Conservation (phyloP, 2,797 vertebrate genomes). For the Cyprinella venusta region DNA sequence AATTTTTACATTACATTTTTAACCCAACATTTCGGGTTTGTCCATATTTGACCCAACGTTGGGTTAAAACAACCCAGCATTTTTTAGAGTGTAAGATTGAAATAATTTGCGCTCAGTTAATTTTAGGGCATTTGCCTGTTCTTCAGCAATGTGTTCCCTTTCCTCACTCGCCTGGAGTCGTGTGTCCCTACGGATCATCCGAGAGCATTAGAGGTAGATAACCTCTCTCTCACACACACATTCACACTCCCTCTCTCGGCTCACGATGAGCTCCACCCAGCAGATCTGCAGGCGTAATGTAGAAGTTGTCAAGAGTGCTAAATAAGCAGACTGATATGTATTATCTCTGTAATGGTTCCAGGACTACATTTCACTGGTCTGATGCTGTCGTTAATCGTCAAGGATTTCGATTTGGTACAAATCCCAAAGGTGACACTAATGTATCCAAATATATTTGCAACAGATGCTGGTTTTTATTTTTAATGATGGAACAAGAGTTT, state of each 20-base stretch:
- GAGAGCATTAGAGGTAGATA: slow-evolving; percentile 54
- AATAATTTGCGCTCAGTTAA: slow-evolving; percentile 15
- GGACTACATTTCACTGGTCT: slow-evolving; percentile 57
- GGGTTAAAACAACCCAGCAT: too few relatives aligned
- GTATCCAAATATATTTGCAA: slow-evolving; percentile 86
- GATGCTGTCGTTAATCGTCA: slow-evolving; percentile 65
- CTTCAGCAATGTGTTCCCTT: slow-evolving; percentile 37
- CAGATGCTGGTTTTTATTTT: slow-evolving; percentile 87
- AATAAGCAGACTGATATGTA: slow-evolving; percentile 58
- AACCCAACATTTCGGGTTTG: too few relatives aligned
- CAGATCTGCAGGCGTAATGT: slow-evolving; percentile 52
- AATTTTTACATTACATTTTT: too few relatives aligned
- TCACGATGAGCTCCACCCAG: slow-evolving; percentile 2
- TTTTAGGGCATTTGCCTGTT: slow-evolving; percentile 6
- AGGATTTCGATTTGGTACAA: slow-evolving; percentile 61
- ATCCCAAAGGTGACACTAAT: slow-evolving; percentile 82
- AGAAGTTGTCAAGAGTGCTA: slow-evolving; percentile 56
- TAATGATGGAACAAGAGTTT: slow-evolving; percentile 84
- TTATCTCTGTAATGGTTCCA: slow-evolving; percentile 62
- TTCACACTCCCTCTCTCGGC: slow-evolving; percentile 13
- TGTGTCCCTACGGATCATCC: slow-evolving; percentile 50
- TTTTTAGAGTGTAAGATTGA: too few relatives aligned
- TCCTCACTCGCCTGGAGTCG: slow-evolving; percentile 41
- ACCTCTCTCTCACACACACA: slow-evolving; percentile 13
- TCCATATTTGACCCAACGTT: too few relatives aligned